Evolutionary conservation across 1,140 invertebrate genomes (phyloP).

Genomic region (Chrysoperla carnea): DNA sequence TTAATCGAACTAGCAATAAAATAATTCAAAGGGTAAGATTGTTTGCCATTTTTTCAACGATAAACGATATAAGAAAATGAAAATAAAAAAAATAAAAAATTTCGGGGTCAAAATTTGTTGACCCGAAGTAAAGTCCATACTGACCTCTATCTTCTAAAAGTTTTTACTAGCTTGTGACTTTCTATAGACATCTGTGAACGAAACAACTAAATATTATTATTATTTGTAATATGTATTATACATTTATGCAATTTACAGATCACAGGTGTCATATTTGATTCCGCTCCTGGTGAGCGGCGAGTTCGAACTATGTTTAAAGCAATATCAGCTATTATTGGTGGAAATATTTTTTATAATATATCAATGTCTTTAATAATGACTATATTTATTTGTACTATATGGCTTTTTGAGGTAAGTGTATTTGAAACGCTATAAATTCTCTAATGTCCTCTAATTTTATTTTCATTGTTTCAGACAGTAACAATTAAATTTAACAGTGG

Average conservation of each 20-base stretch:
- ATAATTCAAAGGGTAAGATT: no score
- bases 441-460: constrained; percentile 10
- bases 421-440: background rate
- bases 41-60: no score
- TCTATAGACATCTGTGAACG: no score
- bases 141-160: no score
- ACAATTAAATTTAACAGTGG: constrained; percentile 18
- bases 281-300: constrained; percentile 44
- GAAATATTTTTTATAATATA: constrained; percentile 29
- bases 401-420: constrained; percentile 34
- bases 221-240: no score
- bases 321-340: constrained; percentile 36
- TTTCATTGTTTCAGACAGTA: constrained; percentile 10
- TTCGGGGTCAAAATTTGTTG: no score
- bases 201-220: no score
- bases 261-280: constrained; percentile 58
- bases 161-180: no score
- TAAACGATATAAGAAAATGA: no score
- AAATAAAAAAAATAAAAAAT: no score
- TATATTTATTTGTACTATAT: constrained; percentile 34
- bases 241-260: constrained; percentile 13
- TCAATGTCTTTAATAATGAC: constrained; percentile 34
- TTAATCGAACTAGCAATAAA: no score
- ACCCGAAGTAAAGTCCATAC: no score
- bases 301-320: constrained; percentile 35